Conservation (phyloP, 2,888 invertebrate genomes). For the Drosophila ustulata region DNA sequence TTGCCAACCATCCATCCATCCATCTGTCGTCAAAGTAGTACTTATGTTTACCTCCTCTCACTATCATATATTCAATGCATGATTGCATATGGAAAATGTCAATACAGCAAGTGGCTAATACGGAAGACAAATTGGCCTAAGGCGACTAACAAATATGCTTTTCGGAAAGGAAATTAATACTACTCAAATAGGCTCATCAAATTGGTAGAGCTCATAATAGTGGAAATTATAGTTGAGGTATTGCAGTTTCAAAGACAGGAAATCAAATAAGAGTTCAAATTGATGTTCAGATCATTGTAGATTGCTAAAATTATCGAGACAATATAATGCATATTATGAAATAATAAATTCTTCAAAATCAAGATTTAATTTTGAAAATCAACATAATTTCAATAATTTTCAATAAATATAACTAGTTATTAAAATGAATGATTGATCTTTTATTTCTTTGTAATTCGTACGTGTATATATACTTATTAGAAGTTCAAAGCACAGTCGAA, state of each 20-base stretch:
- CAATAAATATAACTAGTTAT: too few relatives aligned
- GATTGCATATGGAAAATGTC: conserved; percentile 70
- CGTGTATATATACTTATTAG: too few relatives aligned
- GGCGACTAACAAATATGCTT: conserved; percentile 15
- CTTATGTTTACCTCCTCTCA: conserved; percentile 40
- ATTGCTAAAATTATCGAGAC: neutral
- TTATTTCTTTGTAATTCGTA: too few relatives aligned
- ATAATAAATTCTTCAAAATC: neutral
- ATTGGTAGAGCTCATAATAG: neutral
- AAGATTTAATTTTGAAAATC: neutral
- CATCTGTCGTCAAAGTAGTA: conserved; percentile 1
- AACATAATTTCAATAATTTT: too few relatives aligned
- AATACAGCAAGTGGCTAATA: conserved; percentile 53
- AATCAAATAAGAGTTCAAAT: neutral
- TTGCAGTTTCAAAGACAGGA: neutral
- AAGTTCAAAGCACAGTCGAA: too few relatives aligned
- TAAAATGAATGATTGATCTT: too few relatives aligned
- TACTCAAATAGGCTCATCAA: neutral
- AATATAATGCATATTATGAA: too few relatives aligned
- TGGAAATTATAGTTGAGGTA: neutral
- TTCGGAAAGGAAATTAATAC: neutral
- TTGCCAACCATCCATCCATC: conserved; percentile 37
- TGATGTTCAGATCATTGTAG: neutral
- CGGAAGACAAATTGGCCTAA: neutral
- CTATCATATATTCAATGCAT: conserved; percentile 51